A percentile compares a stretch with the other conserved stretches of the same genome.
Conservation (phyloP, 2,797 vertebrate species). For the Ceryle rudis region DNA sequence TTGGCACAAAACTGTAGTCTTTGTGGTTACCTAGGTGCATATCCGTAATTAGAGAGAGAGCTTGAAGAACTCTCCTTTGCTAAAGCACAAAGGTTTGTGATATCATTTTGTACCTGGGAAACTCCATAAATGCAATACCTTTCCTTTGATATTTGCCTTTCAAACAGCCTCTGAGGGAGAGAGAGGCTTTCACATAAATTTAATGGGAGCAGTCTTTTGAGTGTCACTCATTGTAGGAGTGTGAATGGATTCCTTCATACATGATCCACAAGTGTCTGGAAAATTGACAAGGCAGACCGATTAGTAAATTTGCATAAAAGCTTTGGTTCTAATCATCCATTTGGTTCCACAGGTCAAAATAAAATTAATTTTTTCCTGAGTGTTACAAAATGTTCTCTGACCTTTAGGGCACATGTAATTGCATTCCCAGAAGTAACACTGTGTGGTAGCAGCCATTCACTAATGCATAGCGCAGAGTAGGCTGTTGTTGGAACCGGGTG, state of each 20-base stretch:
- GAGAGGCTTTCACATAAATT: background rate
- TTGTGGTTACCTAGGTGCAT: background rate
- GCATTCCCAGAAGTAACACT: background rate
- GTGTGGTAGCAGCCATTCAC: background rate
- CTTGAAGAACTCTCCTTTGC: background rate
- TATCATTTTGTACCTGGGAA: background rate
- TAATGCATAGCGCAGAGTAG: background rate
- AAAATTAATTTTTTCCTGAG: background rate
- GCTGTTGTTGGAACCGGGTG: accelerated
- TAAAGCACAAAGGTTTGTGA: background rate
- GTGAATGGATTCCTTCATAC: accelerated
- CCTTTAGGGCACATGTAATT: background rate
- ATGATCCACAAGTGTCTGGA: background rate
- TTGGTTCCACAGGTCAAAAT: background rate
- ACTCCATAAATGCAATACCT: background rate
- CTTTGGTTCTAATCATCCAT: background rate
- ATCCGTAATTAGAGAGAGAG: background rate
- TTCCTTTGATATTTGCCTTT: background rate
- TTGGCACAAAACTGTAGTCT: background rate
- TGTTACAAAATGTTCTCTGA: background rate
- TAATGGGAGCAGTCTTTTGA: background rate
- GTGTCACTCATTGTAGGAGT: background rate
- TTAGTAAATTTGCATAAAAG: background rate
- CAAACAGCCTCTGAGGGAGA: background rate
- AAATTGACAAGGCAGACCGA: background rate